Evolutionary conservation across 2,113 vertebrate species (phyloP).

Genomic region (Odontophorus gujanensis): DNA sequence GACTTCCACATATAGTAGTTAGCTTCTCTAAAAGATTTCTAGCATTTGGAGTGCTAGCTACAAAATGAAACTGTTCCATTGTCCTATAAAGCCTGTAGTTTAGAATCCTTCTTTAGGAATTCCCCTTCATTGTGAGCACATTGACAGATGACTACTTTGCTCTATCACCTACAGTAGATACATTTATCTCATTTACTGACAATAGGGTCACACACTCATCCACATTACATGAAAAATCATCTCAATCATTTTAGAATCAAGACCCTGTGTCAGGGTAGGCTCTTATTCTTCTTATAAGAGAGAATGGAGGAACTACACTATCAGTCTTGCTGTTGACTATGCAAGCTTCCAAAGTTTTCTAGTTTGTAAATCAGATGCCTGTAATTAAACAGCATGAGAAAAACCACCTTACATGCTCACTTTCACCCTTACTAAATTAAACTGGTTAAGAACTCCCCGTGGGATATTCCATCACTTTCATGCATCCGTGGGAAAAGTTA

Average conservation of each 20-base stretch:
- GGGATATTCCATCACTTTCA: neutral
- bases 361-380: neutral
- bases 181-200: neutral
- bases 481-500: neutral
- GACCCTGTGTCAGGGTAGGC: neutral
- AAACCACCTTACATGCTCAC: neutral
- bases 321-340: neutral
- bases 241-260: neutral
- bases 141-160: neutral
- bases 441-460: neutral
- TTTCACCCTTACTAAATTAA: neutral
- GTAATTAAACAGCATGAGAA: neutral
- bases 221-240: neutral
- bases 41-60: neutral
- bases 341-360: neutral
- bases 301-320: neutral
- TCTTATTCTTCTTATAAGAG: neutral
- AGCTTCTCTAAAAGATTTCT: neutral
- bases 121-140: neutral
- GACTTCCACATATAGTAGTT: neutral
- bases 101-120: neutral
- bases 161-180: neutral
- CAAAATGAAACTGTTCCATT: neutral
- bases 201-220: neutral
- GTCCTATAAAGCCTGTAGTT: neutral